Evolutionary conservation across 37 sponge, comb jelly and placozoan genomes (phyloP), one percentile per base, ranked within the genome.

Genomic region (Beroe forskalii): DNA sequence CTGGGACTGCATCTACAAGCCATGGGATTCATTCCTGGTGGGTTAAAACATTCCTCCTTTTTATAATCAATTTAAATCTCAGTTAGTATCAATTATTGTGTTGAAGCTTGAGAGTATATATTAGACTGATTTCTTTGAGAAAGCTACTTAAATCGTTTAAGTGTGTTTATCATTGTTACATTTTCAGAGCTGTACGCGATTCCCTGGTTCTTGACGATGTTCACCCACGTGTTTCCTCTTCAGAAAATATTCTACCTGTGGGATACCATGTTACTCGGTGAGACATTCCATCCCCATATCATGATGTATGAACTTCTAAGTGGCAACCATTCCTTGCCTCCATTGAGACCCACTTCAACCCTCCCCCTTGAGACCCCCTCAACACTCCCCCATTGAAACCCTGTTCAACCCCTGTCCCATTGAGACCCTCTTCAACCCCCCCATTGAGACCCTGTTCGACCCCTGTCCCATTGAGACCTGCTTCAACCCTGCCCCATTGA

Each of bases 201-300:
- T 23, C 99, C 99, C 0, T 98, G 99, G 99, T 98, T 94, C 89
- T 91, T 98, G 61, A 98, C 99, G 9, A 95, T 98, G 95, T 98
- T 95, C 91, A 98, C 99, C 60, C 99, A 98, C 90, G 95, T 96
- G 32, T 92, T 98, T 23, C 96, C 99, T 24, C 92, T 98, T 48
- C 66, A 93, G 76, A 96, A 98, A 89, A 96, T 98, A 62, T 95
- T 93, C 76, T 94, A 94, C 31, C 67, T 98, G 19, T 98, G 99
- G 99, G 96, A 98, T 89, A 94, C 94, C 17, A 64, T 98, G 91
- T 90, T 98, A 90, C 93, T 96, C 8, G 94, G 94, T 80, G 39
- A 37, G 39, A 36, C 6, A 17, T 8, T 72, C 14, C n/a, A 55
- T 55, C 20, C 20, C 28, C 8, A 66, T 66, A 25, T 14, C 28